Base-by-base conservation (phyloP, 2,888 invertebrate species). In the Apamea epomidion region DNA sequence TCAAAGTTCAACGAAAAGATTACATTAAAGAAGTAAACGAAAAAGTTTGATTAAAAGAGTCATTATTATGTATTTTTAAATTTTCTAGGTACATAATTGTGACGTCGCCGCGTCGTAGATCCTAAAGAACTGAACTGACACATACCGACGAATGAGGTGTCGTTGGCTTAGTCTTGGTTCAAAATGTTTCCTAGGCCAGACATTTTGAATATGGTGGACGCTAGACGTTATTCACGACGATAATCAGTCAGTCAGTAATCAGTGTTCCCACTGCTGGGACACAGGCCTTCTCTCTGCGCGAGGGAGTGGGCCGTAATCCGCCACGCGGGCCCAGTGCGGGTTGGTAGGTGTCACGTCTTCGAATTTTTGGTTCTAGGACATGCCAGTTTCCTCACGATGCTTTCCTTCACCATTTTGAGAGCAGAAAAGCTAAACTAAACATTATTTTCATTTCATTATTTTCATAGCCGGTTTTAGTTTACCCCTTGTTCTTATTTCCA, bases 1-100 rank as follows among this genome's bases (percentile, higher is more conserved):
- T 48, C 16, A 69, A 82, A 72, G 37, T 72, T 77, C 48, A 73
- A 51, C 10, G 18, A 18, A 4, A 54, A 58, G 2, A 62, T 62
- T 29, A 71, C 12, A 29, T 64, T 62, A 29, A 62, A 75, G 51
- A 65, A 65, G 45, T 25, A 76, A 14, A 51, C 25, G 14, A 51
- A 32, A 29, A 32, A 45, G 37, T 29, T 29, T 21, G 5, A 18
- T 12, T 58, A 2, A 10, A 18, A 54, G 6, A 71, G 6, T 7
- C n/a, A 54, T 25, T 71, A 29, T 18, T 48, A 25, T 14, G 48
- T 58, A 45, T 45, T 45, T 1, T 45, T 45, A 45, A 45, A 45
- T 8, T 45, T 45, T 37, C 2, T n/a, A 18, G 21, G 48, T 1
- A 48, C 14, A 48, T 48, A 29, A 3, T 16, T 16, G n/a, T 69